Evolutionary conservation across 2,888 invertebrate genomes (phyloP), one percentile per base, ranked within the genome.

Genomic region (Heliconius aoede): DNA sequence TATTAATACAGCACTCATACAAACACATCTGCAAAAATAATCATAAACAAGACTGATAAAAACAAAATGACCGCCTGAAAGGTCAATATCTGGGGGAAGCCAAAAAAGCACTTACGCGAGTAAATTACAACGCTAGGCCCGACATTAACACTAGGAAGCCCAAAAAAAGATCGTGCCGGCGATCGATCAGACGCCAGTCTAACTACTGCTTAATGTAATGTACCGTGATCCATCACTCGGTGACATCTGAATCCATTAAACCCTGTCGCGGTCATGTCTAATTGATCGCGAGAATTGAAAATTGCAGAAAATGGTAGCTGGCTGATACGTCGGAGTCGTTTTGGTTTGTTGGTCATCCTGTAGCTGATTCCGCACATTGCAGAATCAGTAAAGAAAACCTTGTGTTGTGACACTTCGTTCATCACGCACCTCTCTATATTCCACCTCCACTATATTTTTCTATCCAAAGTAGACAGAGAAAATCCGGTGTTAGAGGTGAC

Each of bases 271-370:
- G 78, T 79, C 80, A 81, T 89, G 87, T 90, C 89, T 92, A 94
- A 93, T 93, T 93, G 93, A 93, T 93, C 89, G 90, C 85, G 84
- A 82, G 86, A 90, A 92, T 91, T 92, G 91, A 92, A 92, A 91
- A 89, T 84, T 86, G 91, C 89, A 92, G 92, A 91, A 92, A 86
- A 86, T 18, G 55, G n/a, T n/a, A 83, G 80, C 80, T 78, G 79
- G 71, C 62, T 58, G 26, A 21, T n/a, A 15, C 36, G 55, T n/a
- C n/a, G n/a, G n/a, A 36, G 36, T 30, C n/a, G 60, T 32, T 26
- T 60, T 28, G 24, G 26, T 7, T 55, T 55, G 5, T 69, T 28
- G 9, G 51, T 26, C 3, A 58, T 26, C 36, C 32, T 32, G 58
- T 18, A 30, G 55, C n/a, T 55, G n/a, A 55, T 55, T 9, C 55